These are phyloP conservation scores for Drosophila tristis DNA, from an alignment of 1,140 invertebrate genomes.

Conservation along the genomic window DNA sequence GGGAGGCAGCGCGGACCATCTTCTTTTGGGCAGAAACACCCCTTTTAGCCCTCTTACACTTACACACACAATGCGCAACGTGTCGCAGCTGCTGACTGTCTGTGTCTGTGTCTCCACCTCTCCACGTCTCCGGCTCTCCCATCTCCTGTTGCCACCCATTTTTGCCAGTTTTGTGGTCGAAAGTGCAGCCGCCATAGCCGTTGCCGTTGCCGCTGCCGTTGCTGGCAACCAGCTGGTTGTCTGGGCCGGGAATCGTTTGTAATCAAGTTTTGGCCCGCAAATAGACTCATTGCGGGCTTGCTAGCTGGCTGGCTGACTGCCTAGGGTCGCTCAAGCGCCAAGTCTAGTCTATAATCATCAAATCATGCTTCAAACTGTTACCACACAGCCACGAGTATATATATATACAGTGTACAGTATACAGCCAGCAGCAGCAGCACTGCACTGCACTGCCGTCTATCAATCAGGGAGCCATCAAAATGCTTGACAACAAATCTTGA, in stretches of 20 bases:
- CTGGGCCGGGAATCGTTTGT: slow-evolving; percentile 23
- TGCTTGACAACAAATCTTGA: slow-evolving; percentile 73
- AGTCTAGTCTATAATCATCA: slow-evolving; percentile 80
- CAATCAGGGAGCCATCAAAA: slow-evolving; percentile 71
- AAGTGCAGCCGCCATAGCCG: slow-evolving; percentile 54
- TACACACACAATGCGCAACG: slow-evolving; percentile 49
- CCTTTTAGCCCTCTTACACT: slow-evolving; percentile 32
- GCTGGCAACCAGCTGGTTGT: slow-evolving; percentile 12
- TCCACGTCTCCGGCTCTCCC: neutral
- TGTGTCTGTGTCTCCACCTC: slow-evolving; percentile 13
- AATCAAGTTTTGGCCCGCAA: slow-evolving; percentile 78
- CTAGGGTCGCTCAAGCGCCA: slow-evolving; percentile 64
- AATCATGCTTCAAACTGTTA: slow-evolving; percentile 67
- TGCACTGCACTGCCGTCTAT: slow-evolving; percentile 38
- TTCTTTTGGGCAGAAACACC: slow-evolving; percentile 12
- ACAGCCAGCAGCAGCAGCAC: neutral
- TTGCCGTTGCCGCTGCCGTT: neutral
- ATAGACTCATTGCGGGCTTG: slow-evolving; percentile 63
- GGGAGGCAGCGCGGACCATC: neutral
- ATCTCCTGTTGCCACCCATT: neutral
- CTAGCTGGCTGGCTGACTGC: slow-evolving; percentile 21
- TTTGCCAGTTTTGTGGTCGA: slow-evolving; percentile 50
- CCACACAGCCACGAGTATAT: too few species aligned
- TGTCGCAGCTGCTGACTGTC: slow-evolving; percentile 58
- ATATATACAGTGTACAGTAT: neutral